Evolutionary conservation across 2,888 invertebrate genomes (phyloP), one percentile per base, ranked within the genome.

Genomic region (Campaea margaritaria): DNA sequence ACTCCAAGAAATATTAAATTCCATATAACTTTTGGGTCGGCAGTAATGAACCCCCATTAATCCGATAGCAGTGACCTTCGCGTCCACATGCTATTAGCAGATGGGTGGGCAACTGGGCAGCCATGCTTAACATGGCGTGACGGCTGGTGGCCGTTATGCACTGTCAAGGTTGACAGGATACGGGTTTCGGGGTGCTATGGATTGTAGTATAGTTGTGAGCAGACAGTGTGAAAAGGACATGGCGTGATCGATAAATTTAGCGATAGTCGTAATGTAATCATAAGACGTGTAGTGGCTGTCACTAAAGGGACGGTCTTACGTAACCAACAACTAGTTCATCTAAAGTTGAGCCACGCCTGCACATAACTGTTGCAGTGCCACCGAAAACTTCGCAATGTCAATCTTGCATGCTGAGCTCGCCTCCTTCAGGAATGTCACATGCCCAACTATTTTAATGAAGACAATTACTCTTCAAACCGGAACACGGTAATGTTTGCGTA

Each of bases 141-240:
- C 68, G 70, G 31, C 68, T 13, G 38, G 69, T 69, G 72, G 51
- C 54, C 71, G 69, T 71, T 62, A 70, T 50, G 58, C 75, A 74
- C 62, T 74, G 75, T 74, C 78, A 78, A 78, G 78, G 78, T 74
- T 77, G 75, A 68, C 58, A 67, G 72, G 70, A 65, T 70, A 65
- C 67, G 28, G 34, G 56, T 43, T 52, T 52, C 15, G 38, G 52
- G 52, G 52, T 45, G 44, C 9, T 38, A 34, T 52, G 49, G 36
- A n/a, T 38, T 14, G 8, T 49, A 13, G 9, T 10, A 9, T 38
- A 31, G 31, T 42, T 11, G 11, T 16, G 16, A 0, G 5, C 11
- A 12, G 42, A n/a, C n/a, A n/a, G 16, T 42, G 42, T 46, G 9
- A 14, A 46, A 46, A 14, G 45, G 12, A n/a, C 45, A 34, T 38